Evolutionary conservation across 2,888 invertebrate genomes (phyloP).

Genomic region (Drosophila seclusa): DNA sequence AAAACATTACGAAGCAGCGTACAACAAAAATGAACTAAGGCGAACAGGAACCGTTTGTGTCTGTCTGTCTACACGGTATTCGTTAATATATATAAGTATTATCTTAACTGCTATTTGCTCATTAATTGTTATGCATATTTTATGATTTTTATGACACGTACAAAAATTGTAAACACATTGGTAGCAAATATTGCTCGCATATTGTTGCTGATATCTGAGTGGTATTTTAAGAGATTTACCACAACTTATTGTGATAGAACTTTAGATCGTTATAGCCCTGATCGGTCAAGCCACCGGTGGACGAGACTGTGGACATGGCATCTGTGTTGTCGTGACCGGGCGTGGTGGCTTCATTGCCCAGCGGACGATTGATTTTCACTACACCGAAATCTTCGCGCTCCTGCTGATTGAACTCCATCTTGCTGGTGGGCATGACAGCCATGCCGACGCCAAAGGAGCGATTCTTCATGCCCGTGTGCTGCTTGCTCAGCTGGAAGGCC

Average conservation of each 20-base stretch:
- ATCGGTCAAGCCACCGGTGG: conserved; percentile 86
- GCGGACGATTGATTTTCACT: conserved; percentile 83
- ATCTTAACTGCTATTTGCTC: conserved; percentile 54
- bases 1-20: conserved; percentile 52
- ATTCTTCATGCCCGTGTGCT: conserved; percentile 85
- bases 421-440: conserved; percentile 83
- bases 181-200: conserved; percentile 47
- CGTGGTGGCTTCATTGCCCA: conserved; percentile 73
- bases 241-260: conserved; percentile 91
- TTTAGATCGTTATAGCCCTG: conserved; percentile 91
- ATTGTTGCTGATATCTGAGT: conserved; percentile 20
- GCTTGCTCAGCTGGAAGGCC: conserved; percentile 82
- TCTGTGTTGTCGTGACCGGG: conserved; percentile 80
- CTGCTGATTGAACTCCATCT: conserved; percentile 85
- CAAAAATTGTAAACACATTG: conserved; percentile 45
- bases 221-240: conserved; percentile 86
- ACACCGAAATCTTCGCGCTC: conserved; percentile 83
- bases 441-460: conserved; percentile 84
- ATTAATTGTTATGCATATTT: conserved; percentile 49
- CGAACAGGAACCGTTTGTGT: conserved; percentile 63
- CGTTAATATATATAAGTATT: conserved; percentile 36
- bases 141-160: conserved; percentile 56
- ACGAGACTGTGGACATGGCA: conserved; percentile 82
- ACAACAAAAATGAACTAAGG: conserved; percentile 59
- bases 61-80: conserved; percentile 29